Base-by-base conservation (phyloP, 2,888 invertebrate species). In the Embidobia sp. region DNA sequence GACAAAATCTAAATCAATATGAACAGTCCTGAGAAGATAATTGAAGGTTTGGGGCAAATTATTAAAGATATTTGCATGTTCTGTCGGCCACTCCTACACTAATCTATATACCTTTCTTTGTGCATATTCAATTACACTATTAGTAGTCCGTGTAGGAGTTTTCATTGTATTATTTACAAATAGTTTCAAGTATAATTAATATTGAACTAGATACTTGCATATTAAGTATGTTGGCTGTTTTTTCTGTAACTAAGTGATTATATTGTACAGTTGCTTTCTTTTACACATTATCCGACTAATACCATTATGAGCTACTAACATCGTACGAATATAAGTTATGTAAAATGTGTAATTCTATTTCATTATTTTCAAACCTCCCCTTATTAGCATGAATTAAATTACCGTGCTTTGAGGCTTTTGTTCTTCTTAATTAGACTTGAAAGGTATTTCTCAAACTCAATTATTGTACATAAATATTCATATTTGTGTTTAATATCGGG, bases 391-490 rank as follows among this genome's bases (percentile, higher is more conserved):
- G 82, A 84, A 83, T 87, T 86, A 85, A 85, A 87, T 87, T 83
- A 85, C 59, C 76, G 55, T 63, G 64, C 51, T 74, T 46, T 46
- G 27, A 70, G 18, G 73, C 53, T 74, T 55, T 42, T 48, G 74
- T 33, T 70, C 63, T 59, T 48, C 75, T 63, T 69, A 63, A 51
- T 74, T 37, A 78, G 70, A 51, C 72, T 31, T 69, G 70, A 46
- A 72, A 80, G 77, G 82, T 82, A 83, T 86, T 86, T 82, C 85
- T 82, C 85, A 85, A 87, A 85, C 83, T 84, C 83, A 81, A 82
- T 85, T 83, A 85, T 85, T 85, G 82, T 86, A 85, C 84, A 86
- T 88, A 84, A 86, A 86, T 87, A 87, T 86, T 87, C 86, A 86
- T 86, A 78, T 77, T 81, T 80, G 77, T 82, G 82, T 82, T 86